Conservation (phyloP, 2,113 vertebrate species). For the Podarcis muralis region DNA sequence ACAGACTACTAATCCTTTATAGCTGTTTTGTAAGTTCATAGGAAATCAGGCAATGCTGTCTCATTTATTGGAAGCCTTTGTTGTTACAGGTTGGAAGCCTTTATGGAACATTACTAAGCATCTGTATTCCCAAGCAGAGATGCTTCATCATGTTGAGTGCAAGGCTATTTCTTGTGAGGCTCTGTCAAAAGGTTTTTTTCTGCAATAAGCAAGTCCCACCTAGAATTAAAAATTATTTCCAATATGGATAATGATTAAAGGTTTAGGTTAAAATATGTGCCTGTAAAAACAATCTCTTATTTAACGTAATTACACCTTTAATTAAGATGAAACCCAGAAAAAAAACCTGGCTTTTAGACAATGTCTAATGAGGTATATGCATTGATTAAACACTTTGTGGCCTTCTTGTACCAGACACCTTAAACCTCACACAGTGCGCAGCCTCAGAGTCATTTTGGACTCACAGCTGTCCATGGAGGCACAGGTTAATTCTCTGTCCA, state of each 20-base stretch:
- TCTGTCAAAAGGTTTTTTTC: neutral
- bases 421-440: neutral
- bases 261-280: neutral
- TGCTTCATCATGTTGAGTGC: neutral
- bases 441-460: neutral
- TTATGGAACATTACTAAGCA: slow-evolving; percentile 25
- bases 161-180: neutral
- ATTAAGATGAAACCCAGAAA: neutral
- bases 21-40: neutral
- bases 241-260: neutral
- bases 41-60: neutral
- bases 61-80: neutral
- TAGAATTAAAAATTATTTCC: neutral
- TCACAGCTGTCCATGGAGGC: too few species aligned
- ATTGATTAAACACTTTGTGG: neutral
- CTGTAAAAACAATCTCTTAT: neutral
- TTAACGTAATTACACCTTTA: neutral
- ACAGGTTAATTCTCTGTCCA: too few species aligned
- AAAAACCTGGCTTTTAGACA: neutral
- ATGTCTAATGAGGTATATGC: neutral
- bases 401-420: neutral
- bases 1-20: neutral
- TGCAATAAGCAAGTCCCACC: neutral
- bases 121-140: neutral
- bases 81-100: neutral